Evolutionary conservation across 2,888 invertebrate species (phyloP).

Genomic region (Meloe dianella): DNA sequence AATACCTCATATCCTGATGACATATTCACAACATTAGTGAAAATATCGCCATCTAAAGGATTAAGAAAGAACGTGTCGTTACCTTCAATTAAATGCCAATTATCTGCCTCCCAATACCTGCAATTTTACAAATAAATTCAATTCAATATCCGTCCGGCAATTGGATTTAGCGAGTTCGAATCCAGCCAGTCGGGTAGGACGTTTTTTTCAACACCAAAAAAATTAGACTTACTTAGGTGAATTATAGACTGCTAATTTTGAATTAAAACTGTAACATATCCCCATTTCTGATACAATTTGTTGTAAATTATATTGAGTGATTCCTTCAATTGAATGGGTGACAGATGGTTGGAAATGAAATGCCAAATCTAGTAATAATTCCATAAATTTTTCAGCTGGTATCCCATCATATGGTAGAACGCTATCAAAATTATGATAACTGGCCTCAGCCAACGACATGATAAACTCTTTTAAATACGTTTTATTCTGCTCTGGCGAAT

Average conservation of each 20-base stretch:
- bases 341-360: constrained; percentile 62
- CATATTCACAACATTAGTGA: constrained; percentile 74
- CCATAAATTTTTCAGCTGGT: constrained; percentile 64
- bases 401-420: constrained; percentile 65
- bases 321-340: constrained; percentile 51
- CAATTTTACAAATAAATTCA: constrained; percentile 15
- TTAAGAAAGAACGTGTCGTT: constrained; percentile 66
- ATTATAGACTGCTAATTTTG: constrained; percentile 67
- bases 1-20: constrained; percentile 71
- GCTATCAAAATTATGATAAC: constrained; percentile 66
- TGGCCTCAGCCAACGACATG: constrained; percentile 63
- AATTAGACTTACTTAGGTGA: constrained; percentile 62
- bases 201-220: background rate
- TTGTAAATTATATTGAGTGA: constrained; percentile 55
- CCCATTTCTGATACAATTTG: constrained; percentile 73
- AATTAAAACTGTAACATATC: constrained; percentile 72
- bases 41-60: constrained; percentile 77
- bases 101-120: constrained; percentile 66
- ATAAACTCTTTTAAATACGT: constrained; percentile 65
- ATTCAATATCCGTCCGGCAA: too few species aligned
- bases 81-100: constrained; percentile 62
- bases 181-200: too few species aligned
- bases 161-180: too few species aligned
- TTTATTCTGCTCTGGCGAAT: constrained; percentile 58
- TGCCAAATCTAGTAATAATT: constrained; percentile 64